Conservation (phyloP, 2,797 vertebrate genomes). For the Phataginus tricuspis region DNA sequence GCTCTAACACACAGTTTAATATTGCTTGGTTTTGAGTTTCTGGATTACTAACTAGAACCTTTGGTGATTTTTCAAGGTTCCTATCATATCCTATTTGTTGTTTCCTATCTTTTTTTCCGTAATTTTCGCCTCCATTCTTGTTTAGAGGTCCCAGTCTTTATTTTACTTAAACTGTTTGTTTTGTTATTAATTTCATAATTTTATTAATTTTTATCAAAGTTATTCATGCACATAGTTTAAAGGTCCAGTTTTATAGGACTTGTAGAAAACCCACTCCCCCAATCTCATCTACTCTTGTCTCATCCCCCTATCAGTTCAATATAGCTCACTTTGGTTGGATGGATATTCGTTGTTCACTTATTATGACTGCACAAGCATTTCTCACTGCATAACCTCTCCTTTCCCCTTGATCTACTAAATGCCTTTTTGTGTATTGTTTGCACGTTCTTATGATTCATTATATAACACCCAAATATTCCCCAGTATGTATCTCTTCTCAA, state of each 20-base stretch:
- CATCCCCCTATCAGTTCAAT: not conserved
- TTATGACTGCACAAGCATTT: not conserved
- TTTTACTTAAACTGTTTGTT: slow-evolving; percentile 9
- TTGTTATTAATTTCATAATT: not conserved
- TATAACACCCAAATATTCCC: not conserved
- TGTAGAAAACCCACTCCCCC: not conserved
- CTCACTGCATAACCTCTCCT: not conserved
- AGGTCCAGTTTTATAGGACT: not conserved
- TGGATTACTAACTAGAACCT: not conserved
- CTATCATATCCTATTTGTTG: not conserved
- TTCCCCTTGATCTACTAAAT: not conserved
- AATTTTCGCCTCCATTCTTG: not conserved
- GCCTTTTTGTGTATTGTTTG: not conserved
- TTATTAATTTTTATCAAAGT: not conserved
- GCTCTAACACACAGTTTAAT: not conserved
- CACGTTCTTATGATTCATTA: not conserved
- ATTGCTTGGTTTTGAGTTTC: not conserved
- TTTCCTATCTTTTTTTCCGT: too few species aligned
- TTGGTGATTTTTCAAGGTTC: not conserved
- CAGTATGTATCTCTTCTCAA: too few species aligned
- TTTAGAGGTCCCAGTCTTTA: not conserved
- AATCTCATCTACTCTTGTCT: not conserved
- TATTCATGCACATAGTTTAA: not conserved
- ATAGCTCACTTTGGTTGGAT: not conserved
- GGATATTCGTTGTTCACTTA: not conserved